Evolutionary conservation across 1,140 invertebrate species (phyloP).

Genomic region (Oryctes rhinoceros): DNA sequence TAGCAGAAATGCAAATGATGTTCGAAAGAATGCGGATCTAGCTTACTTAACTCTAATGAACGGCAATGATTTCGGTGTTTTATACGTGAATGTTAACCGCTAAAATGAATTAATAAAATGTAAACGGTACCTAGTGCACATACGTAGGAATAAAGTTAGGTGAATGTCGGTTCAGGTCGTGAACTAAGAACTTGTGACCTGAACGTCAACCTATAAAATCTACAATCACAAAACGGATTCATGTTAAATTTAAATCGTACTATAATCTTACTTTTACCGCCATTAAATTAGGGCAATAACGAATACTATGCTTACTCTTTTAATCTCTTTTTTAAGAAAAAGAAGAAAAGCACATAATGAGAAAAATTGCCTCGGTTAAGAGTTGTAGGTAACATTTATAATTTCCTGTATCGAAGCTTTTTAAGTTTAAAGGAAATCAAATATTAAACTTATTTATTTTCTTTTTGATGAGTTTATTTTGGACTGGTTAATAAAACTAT

Average conservation of each 20-base stretch:
- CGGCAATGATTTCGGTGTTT: background rate
- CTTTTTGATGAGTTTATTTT: background rate
- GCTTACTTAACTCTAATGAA: background rate
- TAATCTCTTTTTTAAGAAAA: too few species aligned
- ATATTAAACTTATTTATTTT: constrained; percentile 4
- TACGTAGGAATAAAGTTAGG: constrained; percentile 15
- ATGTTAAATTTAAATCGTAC: constrained; percentile 23
- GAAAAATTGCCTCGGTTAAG: background rate
- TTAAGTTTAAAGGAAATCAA: background rate
- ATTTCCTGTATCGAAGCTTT: background rate
- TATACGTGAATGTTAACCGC: background rate
- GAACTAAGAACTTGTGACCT: constrained; percentile 32
- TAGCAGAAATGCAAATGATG: background rate
- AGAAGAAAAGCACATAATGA: background rate
- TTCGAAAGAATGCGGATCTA: background rate
- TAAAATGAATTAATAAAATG: background rate
- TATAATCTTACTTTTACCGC: background rate
- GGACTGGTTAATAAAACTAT: too few species aligned
- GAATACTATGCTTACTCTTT: background rate
- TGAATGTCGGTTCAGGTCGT: constrained; percentile 33
- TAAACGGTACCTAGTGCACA: background rate
- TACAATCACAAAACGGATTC: constrained; percentile 23
- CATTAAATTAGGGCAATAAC: background rate
- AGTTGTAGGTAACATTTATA: background rate
- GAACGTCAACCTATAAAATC: constrained; percentile 27